Evolutionary conservation across 2,888 invertebrate genomes (phyloP), one percentile per base, ranked within the genome.

Genomic region (Drosophila setosimentum): DNA sequence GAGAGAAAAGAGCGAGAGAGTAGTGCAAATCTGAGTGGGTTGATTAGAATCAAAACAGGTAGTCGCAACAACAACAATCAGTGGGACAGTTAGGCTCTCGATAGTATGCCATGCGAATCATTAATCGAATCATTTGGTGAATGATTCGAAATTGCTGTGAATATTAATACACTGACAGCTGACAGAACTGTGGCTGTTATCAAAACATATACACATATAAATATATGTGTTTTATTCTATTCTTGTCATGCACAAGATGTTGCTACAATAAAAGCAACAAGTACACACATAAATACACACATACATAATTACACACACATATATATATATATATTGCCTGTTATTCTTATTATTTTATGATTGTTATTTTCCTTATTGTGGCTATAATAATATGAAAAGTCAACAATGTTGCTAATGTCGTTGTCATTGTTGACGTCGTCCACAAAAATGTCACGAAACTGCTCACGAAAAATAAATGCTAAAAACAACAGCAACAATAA

Each of bases 11-110:
- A 8, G 35, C 54, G 48, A 49, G 37, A 35, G 30, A 50, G 62
- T 51, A 57, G 54, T 73, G 70, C 50, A 59, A 35, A 51, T 49
- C 50, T 73, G 84, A 87, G 87, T 79, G 77, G 77, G 70, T 81
- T 80, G 89, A 76, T 89, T 89, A 83, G 87, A 87, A 87, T 81
- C 63, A 68, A 78, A 85, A 89, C 84, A 89, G 84, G 89, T 85
- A 89, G 89, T 83, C 63, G 72, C 66, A 74, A 35, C 54, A 65
- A 68, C 51, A 42, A 30, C 10, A 57, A 16, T 35, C 40, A 57
- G 32, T 33, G 16, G 24, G 45, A 42, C 32, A 49, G 49, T 51
- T 10, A 7, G 24, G 13, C 50, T 37, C 5, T 32, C 5, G 11
- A 11, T 49, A n/a, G 37, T 13, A 63, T 49, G 50, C 57, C 48